Percentiles rank a stretch among this genome's conserved stretches.
phyloP scores from a whole-genome alignment of 2,888 invertebrate species.

The Drosophila rubida region DNA sequence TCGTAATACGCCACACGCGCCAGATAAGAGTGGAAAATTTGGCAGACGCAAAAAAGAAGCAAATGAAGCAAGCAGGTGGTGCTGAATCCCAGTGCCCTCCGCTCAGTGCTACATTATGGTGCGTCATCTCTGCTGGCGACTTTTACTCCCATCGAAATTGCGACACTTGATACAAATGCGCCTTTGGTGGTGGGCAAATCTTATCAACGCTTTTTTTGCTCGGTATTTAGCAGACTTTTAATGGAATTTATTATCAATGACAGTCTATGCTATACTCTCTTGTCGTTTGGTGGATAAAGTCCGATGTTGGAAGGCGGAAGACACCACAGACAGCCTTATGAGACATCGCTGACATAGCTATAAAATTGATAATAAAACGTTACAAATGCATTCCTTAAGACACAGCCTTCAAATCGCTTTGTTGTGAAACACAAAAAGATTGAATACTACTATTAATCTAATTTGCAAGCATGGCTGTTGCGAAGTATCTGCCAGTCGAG shows the following conservation, averaged over 20 bases:
- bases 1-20: conserved; percentile 42
- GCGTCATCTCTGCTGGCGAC: conserved; percentile 46
- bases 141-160: conserved; percentile 34
- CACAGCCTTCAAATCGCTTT: not conserved
- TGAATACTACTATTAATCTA: not conserved
- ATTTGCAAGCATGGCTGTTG: not conserved
- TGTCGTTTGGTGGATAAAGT: not conserved
- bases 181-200: conserved; percentile 37
- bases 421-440: not conserved
- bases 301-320: not conserved
- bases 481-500: not conserved
- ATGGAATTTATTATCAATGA: conserved; percentile 50
- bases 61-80: conserved; percentile 17
- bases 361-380: not conserved
- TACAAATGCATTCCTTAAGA: not conserved
- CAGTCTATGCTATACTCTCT: conserved; percentile 7
- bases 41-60: conserved; percentile 28
- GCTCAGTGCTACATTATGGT: not conserved
- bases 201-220: conserved; percentile 43
- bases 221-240: conserved; percentile 35
- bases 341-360: not conserved
- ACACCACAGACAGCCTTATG: not conserved
- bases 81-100: not conserved
- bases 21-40: conserved; percentile 69
- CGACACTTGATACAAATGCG: conserved; percentile 34